Evolutionary conservation across 2,113 vertebrate species (phyloP).

Genomic region (mouse (Mus musculus)): DNA sequence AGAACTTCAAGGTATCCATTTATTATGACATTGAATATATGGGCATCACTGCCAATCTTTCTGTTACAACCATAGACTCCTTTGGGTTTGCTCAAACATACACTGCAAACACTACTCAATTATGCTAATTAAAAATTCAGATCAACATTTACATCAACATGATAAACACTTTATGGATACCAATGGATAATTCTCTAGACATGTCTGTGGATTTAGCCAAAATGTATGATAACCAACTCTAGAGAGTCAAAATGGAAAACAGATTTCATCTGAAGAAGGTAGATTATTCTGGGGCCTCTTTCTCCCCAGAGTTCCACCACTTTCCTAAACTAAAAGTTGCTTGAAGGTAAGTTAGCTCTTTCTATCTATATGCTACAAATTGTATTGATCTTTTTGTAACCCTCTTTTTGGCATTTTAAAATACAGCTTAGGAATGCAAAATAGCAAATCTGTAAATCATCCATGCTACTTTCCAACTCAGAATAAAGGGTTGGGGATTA

Average conservation of each 20-base stretch:
- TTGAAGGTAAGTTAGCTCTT: neutral
- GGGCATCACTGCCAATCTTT: neutral
- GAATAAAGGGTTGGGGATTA: neutral
- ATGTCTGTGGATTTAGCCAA: neutral
- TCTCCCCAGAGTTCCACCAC: neutral
- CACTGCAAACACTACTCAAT: neutral
- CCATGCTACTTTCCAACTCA: neutral
- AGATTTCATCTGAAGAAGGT: neutral
- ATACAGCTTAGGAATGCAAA: neutral
- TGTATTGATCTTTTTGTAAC: neutral
- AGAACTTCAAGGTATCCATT: neutral
- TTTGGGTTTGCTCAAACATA: neutral
- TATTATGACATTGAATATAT: neutral
- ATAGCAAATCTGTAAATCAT: neutral
- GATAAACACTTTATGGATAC: neutral
- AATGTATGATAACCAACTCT: neutral
- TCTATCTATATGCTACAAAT: neutral
- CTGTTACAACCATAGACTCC: neutral
- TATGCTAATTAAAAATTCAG: slow-evolving; percentile 23
- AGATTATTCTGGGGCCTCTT: neutral
- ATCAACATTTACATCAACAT: neutral
- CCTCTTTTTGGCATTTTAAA: neutral
- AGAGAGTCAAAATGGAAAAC: neutral
- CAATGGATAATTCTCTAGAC: neutral
- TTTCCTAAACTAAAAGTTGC: neutral